Percentiles rank a stretch among this genome's conserved stretches.
phyloP scores from a whole-genome alignment of 2,113 vertebrate genomes.

The Onychostruthus taczanowskii region DNA sequence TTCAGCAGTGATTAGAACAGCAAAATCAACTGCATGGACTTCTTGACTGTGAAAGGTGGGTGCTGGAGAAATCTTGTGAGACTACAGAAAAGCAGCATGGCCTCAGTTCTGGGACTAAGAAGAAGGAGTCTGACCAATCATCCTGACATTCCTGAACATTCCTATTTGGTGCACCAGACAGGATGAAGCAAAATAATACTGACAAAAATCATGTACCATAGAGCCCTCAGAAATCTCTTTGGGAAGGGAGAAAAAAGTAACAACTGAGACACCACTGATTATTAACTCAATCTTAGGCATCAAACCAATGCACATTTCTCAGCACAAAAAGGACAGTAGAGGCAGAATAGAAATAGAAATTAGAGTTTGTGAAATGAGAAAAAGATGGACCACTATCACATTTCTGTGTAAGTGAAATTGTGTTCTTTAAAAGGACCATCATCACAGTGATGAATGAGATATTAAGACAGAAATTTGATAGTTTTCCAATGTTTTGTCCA shows the following conservation, averaged over 20 bases:
- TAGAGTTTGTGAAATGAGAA: not conserved
- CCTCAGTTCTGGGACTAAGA: not conserved
- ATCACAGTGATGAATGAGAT: not conserved
- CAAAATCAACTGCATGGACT: not conserved
- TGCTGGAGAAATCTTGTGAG: not conserved
- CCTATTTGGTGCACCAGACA: not conserved
- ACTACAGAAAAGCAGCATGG: not conserved
- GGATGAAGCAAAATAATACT: not conserved
- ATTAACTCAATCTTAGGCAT: not conserved
- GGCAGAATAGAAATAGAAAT: not conserved
- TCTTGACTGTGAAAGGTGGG: not conserved
- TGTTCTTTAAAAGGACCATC: not conserved
- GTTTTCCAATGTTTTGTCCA: not conserved
- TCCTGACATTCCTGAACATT: not conserved
- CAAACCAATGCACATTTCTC: not conserved
- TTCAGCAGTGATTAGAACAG: not conserved
- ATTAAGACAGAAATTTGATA: not conserved
- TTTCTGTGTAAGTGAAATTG: not conserved
- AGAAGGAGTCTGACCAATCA: not conserved
- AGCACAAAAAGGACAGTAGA: not conserved
- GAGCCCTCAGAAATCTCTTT: not conserved
- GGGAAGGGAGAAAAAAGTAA: not conserved
- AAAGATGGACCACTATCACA: not conserved
- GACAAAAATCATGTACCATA: not conserved
- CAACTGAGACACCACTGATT: not conserved